Evolutionary conservation across 2,113 vertebrate species (phyloP).

Genomic region (Brachyhypopomus gauderio): DNA sequence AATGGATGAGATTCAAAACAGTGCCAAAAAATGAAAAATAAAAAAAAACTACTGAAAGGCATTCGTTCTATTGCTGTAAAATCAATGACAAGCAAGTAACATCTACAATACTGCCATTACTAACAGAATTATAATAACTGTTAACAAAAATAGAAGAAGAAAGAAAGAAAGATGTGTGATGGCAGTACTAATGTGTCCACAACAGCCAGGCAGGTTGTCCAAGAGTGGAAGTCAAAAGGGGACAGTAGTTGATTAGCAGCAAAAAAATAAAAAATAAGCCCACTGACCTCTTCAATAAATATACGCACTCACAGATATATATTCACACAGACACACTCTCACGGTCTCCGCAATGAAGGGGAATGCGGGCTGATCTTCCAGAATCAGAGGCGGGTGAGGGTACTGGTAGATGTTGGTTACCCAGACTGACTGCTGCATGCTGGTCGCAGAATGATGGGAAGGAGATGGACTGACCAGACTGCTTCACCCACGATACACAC

Average conservation of each 20-base stretch:
- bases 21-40: slow-evolving; percentile 33
- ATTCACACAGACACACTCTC: slow-evolving; percentile 46
- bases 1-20: slow-evolving; percentile 34
- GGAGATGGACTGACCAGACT: slow-evolving; percentile 37
- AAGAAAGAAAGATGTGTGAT: slow-evolving; percentile 65
- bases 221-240: slow-evolving; percentile 86
- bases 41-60: slow-evolving; percentile 30
- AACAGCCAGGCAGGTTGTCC: slow-evolving; percentile 74
- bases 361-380: background rate
- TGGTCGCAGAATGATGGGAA: slow-evolving; percentile 35
- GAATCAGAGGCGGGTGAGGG: slow-evolving; percentile 26
- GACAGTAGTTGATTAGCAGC: slow-evolving; percentile 99
- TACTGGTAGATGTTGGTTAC: slow-evolving; percentile 19
- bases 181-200: slow-evolving; percentile 76
- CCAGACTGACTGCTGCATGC: slow-evolving; percentile 52
- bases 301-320: slow-evolving; percentile 69
- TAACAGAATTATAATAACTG: slow-evolving; percentile 58
- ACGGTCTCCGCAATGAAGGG: slow-evolving; percentile 29
- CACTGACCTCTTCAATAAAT: slow-evolving; percentile 85
- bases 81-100: slow-evolving; percentile 51
- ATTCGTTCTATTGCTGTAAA: slow-evolving; percentile 54
- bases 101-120: slow-evolving; percentile 57
- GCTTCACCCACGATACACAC: slow-evolving; percentile 14
- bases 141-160: slow-evolving; percentile 18
- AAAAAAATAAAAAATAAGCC: slow-evolving; percentile 79